Conservation (phyloP, 2,113 vertebrate species). For the Bathybates hornii region DNA sequence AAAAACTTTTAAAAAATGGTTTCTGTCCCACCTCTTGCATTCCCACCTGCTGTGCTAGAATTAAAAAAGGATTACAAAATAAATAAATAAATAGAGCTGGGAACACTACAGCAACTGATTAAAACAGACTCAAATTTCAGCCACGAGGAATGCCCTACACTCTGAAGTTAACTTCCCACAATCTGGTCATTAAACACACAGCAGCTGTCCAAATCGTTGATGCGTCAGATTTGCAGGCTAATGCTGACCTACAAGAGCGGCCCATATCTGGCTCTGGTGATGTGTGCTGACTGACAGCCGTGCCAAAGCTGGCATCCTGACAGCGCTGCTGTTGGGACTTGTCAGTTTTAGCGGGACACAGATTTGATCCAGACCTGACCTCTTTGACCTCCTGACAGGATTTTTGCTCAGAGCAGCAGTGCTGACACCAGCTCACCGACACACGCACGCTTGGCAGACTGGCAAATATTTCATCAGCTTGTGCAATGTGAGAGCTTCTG, state of each 20-base stretch:
- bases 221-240: conserved; percentile 3
- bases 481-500: conserved; percentile 10
- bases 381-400: conserved; percentile 57
- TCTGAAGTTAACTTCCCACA: background rate
- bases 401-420: conserved; percentile 39
- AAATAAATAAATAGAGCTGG: background rate
- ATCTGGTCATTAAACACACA: background rate
- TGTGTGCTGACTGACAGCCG: conserved; percentile 48
- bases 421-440: conserved; percentile 13
- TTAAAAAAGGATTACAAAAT: background rate
- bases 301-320: conserved; percentile 46
- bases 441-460: background rate
- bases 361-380: conserved; percentile 59
- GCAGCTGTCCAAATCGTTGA: conserved; percentile 28
- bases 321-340: conserved; percentile 55
- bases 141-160: background rate
- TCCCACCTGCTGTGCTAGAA: background rate
- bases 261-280: conserved; percentile 39
- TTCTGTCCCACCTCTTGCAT: background rate
- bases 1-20: background rate
- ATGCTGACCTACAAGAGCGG: conserved; percentile 24
- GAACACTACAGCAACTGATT: background rate
- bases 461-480: conserved; percentile 41
- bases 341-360: conserved; percentile 56
- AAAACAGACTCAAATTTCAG: background rate